Evolutionary conservation across 37 sponge, comb jelly and placozoan species (phyloP).

Genomic region (Haliclona indistincta): DNA sequence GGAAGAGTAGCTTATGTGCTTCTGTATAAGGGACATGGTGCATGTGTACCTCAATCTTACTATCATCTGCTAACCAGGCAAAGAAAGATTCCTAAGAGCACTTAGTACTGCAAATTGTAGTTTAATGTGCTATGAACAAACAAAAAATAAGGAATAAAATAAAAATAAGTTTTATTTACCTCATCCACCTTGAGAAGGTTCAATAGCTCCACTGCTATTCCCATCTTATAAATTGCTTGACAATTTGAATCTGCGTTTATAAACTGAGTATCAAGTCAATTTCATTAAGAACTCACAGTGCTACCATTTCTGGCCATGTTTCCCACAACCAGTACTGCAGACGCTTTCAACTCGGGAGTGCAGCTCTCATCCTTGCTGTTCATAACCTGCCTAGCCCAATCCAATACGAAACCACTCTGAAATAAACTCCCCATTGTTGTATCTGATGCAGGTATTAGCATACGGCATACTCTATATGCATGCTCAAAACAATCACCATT

Average conservation of each 20-base stretch:
- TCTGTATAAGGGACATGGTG: not conserved
- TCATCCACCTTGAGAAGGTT: not conserved
- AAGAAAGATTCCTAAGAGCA: slow-evolving; percentile 60
- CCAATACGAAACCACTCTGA: no score
- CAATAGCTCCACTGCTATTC: slow-evolving; percentile 37
- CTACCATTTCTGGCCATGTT: slow-evolving; percentile 70
- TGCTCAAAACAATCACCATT: no score
- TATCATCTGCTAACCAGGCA: slow-evolving; percentile 22
- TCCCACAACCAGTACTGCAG: slow-evolving; percentile 54
- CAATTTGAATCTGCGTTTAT: no score
- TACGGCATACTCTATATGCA: no score
- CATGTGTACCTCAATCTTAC: not conserved
- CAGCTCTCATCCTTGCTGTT: no score
- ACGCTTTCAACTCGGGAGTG: slow-evolving; percentile 24
- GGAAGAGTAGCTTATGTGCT: not conserved
- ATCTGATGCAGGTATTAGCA: no score
- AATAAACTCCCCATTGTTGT: no score
- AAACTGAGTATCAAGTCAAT: no score
- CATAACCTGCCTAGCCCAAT: no score
- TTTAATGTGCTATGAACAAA: slow-evolving; percentile 13
- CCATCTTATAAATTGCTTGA: slow-evolving; percentile 7
- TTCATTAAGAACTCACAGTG: no score
- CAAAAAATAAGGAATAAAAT: not conserved
- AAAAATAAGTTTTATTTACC: not conserved
- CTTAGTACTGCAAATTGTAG: slow-evolving; percentile 42